phyloP scores from a whole-genome alignment of 2,888 invertebrate genomes.

The Micoletzkya japonica region DNA sequence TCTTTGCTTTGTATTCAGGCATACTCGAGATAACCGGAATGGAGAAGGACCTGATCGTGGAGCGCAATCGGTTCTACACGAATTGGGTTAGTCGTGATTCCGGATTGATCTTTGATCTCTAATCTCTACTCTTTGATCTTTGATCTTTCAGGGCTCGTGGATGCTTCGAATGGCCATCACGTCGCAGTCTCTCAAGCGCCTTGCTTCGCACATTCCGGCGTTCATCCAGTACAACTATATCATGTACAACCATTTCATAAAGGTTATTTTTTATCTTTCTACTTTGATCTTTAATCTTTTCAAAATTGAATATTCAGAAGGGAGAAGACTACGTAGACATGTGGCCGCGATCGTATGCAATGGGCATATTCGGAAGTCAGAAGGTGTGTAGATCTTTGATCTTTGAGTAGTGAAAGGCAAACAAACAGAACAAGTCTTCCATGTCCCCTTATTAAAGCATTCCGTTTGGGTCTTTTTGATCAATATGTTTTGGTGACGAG shows the following conservation, averaged over 20 bases:
- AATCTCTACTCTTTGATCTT: background rate
- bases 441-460: too few relatives aligned
- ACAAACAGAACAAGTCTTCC: conserved; percentile 36
- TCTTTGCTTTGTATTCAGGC: conserved; percentile 27
- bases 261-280: conserved; percentile 15
- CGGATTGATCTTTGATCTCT: background rate
- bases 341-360: conserved; percentile 77
- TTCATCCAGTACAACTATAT: conserved; percentile 62
- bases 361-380: conserved; percentile 91
- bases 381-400: conserved; percentile 67
- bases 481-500: too few relatives aligned
- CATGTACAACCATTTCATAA: conserved; percentile 48
- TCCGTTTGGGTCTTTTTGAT: too few relatives aligned
- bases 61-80: conserved; percentile 64
- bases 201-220: conserved; percentile 40
- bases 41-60: conserved; percentile 89
- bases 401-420: background rate
- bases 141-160: conserved; percentile 53
- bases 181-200: conserved; percentile 46
- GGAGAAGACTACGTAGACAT: conserved; percentile 59
- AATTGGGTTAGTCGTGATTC: conserved; percentile 49
- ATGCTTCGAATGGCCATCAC: conserved; percentile 53
- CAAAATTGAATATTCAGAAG: conserved; percentile 27
- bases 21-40: conserved; percentile 73
- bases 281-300: background rate